Percentiles rank a stretch among this genome's conserved stretches.
Evolutionary conservation across 2,113 vertebrate genomes (phyloP).

Genomic region (Indicator indicator): DNA sequence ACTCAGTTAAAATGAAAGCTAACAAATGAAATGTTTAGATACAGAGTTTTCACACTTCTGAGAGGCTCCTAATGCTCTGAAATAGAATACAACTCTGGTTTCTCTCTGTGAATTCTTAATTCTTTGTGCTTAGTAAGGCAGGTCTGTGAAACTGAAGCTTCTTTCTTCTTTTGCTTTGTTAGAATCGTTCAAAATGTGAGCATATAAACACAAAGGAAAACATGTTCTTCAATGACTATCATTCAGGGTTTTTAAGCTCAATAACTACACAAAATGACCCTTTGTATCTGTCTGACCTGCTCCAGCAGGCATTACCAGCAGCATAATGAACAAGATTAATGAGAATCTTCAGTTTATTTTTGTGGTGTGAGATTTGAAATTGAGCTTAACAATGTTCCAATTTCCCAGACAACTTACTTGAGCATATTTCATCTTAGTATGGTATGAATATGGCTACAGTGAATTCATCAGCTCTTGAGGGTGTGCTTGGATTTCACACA

Average conservation of each 20-base stretch:
- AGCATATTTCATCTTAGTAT: neutral
- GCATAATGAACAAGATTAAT: constrained; percentile 38
- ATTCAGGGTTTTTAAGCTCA: constrained; percentile 15
- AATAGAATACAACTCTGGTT: neutral
- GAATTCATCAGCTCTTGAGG: neutral
- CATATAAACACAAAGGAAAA: constrained; percentile 25
- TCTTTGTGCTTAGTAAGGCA: neutral
- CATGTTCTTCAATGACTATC: neutral
- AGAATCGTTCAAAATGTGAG: neutral
- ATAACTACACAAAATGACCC: constrained; percentile 53
- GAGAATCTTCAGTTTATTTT: constrained; percentile 36
- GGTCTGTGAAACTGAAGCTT: neutral
- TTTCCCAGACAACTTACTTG: neutral
- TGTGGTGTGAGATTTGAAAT: constrained; percentile 19
- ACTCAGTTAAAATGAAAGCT: constrained; percentile 1
- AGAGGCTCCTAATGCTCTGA: neutral
- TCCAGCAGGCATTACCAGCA: neutral
- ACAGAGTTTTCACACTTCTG: neutral
- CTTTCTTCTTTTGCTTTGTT: constrained; percentile 23
- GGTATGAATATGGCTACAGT: neutral
- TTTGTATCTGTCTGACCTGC: constrained; percentile 50
- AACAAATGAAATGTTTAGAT: neutral
- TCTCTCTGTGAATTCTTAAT: constrained; percentile 25
- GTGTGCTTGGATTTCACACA: neutral
- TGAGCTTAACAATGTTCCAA: constrained; percentile 19